These are phyloP conservation scores for Pitangus sulphuratus DNA, from an alignment of 2,797 vertebrate species.

Conservation along the genomic window DNA sequence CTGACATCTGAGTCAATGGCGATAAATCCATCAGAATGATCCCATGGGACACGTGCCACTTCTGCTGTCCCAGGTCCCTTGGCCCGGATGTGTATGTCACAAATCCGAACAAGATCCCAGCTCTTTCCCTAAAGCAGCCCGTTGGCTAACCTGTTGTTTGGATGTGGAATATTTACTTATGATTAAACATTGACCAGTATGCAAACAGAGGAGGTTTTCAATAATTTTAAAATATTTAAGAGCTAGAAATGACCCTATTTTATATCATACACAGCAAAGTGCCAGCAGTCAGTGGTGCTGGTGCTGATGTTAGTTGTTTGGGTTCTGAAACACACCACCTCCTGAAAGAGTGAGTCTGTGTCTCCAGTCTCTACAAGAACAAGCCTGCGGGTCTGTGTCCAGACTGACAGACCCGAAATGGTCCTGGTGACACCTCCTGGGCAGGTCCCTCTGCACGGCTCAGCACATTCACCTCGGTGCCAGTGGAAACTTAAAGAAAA, in stretches of 20 bases:
- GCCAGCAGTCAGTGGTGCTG: conserved; percentile 34
- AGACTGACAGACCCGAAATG: neutral
- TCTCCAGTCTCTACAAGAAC: neutral
- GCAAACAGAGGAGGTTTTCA: conserved; percentile 56
- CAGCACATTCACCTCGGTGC: neutral
- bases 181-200: conserved; percentile 47
- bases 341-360: neutral
- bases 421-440: neutral
- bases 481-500: neutral
- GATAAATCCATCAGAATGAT: neutral
- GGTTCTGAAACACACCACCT: conserved; percentile 17
- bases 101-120: neutral
- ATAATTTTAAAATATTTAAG: conserved; percentile 55
- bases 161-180: conserved; percentile 57
- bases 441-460: neutral
- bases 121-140: neutral
- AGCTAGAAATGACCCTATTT: conserved; percentile 51
- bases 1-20: neutral
- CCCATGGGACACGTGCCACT: neutral
- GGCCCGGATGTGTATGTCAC: rapidly evolving
- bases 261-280: conserved; percentile 27
- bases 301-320: neutral
- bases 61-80: rapidly evolving
- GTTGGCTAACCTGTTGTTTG: neutral
- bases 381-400: neutral